These are phyloP conservation scores for Itoplectis maculator DNA, from an alignment of 2,888 invertebrate species.

Conservation along the genomic window DNA sequence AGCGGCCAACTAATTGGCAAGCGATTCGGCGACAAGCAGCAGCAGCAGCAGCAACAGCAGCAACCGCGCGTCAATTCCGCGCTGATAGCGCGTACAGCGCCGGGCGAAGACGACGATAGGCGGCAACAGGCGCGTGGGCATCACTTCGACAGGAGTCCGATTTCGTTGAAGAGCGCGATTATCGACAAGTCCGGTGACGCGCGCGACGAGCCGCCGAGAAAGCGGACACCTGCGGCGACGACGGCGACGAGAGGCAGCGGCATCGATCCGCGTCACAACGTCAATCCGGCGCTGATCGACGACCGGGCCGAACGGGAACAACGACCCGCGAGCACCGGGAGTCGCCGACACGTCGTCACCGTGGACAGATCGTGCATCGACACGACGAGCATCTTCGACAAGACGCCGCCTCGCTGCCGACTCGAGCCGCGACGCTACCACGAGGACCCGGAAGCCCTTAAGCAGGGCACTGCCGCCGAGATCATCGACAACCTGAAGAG, in stretches of 20 bases:
- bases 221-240: slow-evolving; percentile 62
- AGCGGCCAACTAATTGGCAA: slow-evolving; percentile 38
- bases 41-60: no score
- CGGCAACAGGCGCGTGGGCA: no score
- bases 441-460: slow-evolving; percentile 69
- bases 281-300: slow-evolving; percentile 81
- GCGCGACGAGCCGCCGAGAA: slow-evolving; percentile 48
- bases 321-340: slow-evolving; percentile 65
- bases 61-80: slow-evolving; percentile 69
- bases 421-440: slow-evolving; percentile 71
- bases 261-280: slow-evolving; percentile 74
- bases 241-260: slow-evolving; percentile 62
- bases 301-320: slow-evolving; percentile 72
- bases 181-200: slow-evolving; percentile 76
- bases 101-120: slow-evolving; percentile 70
- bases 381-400: slow-evolving; percentile 82
- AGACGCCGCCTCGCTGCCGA: slow-evolving; percentile 73
- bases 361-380: slow-evolving; percentile 82
- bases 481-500: slow-evolving; percentile 78
- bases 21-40: slow-evolving; percentile 55
- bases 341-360: slow-evolving; percentile 73
- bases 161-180: slow-evolving; percentile 79
- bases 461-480: slow-evolving; percentile 74
- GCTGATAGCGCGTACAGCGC: slow-evolving; percentile 61
- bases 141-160: slow-evolving; percentile 75